phyloP scores from a whole-genome alignment of 2,888 invertebrate genomes.

The Agrochola circellaris region DNA sequence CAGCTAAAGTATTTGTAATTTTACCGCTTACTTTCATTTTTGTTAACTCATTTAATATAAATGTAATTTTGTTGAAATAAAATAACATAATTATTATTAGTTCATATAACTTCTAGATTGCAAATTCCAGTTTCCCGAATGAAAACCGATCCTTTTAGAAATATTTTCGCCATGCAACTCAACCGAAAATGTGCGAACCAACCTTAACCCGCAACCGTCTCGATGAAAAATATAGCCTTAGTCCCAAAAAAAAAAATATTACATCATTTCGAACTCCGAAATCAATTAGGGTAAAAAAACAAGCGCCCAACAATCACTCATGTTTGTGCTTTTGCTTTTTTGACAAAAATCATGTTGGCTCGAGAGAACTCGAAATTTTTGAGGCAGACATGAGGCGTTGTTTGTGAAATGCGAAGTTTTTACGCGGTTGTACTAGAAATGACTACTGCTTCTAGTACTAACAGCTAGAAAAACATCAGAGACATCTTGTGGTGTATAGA shows the following conservation, averaged over 20 bases:
- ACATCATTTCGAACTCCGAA: slow-evolving; percentile 46
- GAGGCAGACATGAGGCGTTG: neutral
- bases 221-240: slow-evolving; percentile 24
- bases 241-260: slow-evolving; percentile 54
- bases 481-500: no score
- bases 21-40: no score
- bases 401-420: neutral
- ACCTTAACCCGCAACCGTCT: slow-evolving; percentile 11
- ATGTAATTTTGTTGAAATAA: no score
- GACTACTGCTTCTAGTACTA: no score
- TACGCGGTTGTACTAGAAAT: no score
- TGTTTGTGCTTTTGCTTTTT: slow-evolving; percentile 53
- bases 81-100: no score
- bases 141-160: neutral
- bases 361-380: slow-evolving; percentile 14
- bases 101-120: neutral
- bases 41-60: no score
- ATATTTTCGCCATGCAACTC: neutral
- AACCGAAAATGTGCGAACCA: neutral
- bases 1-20: no score
- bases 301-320: slow-evolving; percentile 37
- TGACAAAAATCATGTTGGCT: slow-evolving; percentile 15
- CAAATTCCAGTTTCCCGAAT: neutral
- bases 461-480: no score
- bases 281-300: slow-evolving; percentile 56